These are phyloP conservation scores for Lichenostomus cassidix DNA, from an alignment of 2,113 vertebrate species.

Conservation along the genomic window DNA sequence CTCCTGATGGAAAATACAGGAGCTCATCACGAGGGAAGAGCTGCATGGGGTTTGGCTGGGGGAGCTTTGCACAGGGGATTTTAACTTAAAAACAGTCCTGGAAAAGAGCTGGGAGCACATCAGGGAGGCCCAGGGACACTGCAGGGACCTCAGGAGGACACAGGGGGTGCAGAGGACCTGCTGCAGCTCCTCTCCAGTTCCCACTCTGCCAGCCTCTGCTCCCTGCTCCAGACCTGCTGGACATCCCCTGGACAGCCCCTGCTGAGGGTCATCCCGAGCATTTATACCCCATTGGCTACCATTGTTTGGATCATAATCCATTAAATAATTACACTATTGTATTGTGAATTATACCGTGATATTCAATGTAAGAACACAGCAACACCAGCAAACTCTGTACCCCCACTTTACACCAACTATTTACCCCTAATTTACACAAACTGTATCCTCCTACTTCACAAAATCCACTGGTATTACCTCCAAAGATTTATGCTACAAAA, in stretches of 20 bases:
- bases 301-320: neutral
- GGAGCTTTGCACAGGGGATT: neutral
- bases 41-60: neutral
- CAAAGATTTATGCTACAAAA: neutral
- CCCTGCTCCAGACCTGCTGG: neutral
- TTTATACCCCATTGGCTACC: neutral
- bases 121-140: neutral
- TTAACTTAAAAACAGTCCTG: constrained; percentile 40
- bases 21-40: neutral
- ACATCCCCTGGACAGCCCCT: neutral
- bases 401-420: neutral
- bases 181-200: neutral
- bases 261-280: neutral
- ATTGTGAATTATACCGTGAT: neutral
- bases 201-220: neutral
- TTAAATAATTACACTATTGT: neutral
- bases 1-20: constrained; percentile 8
- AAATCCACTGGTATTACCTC: neutral
- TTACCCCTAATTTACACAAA: neutral
- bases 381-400: neutral
- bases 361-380: neutral
- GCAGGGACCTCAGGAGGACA: neutral
- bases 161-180: neutral
- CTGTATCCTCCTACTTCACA: neutral
- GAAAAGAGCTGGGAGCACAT: neutral